A percentile compares a stretch with the other conserved stretches of the same genome.
Conservation (phyloP, 2,797 vertebrate species). For the Diplodus sargus region DNA sequence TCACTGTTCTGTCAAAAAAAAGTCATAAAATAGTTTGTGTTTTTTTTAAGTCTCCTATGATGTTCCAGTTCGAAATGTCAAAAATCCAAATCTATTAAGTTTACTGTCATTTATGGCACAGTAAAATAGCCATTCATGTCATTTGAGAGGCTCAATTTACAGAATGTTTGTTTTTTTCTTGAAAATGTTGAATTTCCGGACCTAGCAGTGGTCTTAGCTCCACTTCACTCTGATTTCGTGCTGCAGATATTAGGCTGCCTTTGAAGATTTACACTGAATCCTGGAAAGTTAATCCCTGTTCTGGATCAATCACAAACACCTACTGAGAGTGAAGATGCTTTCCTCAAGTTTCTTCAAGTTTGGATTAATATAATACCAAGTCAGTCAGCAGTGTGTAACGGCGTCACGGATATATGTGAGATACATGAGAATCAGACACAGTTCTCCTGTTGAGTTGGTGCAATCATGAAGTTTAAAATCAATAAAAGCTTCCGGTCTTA, state of each 20-base stretch:
- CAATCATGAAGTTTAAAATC: not conserved
- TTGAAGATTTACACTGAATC: not conserved
- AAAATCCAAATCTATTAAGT: not conserved
- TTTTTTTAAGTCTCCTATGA: too few relatives aligned
- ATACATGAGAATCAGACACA: not conserved
- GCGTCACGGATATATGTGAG: not conserved
- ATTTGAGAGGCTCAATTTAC: not conserved
- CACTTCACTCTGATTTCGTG: not conserved
- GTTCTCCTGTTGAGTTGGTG: not conserved
- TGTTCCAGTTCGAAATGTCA: too few relatives aligned
- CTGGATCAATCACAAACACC: conserved; percentile 16
- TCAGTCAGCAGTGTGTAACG: not conserved
- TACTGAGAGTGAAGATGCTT: not conserved
- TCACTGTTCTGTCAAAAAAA: too few relatives aligned
- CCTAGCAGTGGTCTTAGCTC: not conserved
- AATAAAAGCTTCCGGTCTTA: conserved; percentile 82
- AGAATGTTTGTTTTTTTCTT: not conserved
- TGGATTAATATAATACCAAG: not conserved
- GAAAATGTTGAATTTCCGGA: not conserved
- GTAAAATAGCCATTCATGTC: not conserved
- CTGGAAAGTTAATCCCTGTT: not conserved
- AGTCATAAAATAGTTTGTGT: too few relatives aligned
- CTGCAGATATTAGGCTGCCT: not conserved
- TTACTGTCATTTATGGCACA: not conserved
- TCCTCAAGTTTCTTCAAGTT: not conserved